Percentiles rank a stretch among this genome's conserved stretches.
Conservation (phyloP, 2,888 invertebrate species). For the Buathra laborator region DNA sequence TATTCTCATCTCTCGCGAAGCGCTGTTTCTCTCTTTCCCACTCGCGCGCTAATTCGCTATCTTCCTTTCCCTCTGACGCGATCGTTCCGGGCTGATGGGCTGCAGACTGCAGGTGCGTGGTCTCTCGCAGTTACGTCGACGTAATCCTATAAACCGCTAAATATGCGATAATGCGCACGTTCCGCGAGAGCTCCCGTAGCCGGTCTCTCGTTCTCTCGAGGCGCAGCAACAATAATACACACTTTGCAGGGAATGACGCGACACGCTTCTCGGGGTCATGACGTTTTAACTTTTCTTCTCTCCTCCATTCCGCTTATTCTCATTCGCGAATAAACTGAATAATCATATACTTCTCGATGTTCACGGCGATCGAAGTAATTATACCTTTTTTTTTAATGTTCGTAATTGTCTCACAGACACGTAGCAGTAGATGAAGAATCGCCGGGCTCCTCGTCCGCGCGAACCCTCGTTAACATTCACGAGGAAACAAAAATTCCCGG, state of each 20-base stretch:
- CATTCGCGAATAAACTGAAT: background rate
- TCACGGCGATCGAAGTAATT: background rate
- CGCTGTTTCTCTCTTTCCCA: background rate
- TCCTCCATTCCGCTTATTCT: background rate
- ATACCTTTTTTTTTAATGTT: background rate
- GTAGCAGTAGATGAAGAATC: conserved; percentile 86
- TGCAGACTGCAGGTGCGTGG: conserved; percentile 45
- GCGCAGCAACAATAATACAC: conserved; percentile 39
- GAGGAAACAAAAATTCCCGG: conserved; percentile 47
- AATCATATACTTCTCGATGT: background rate
- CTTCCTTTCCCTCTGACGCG: conserved; percentile 11
- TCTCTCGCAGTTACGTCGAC: conserved; percentile 47
- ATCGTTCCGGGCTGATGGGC: background rate
- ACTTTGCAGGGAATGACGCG: conserved; percentile 31
- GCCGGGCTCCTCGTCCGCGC: conserved; percentile 76
- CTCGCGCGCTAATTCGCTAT: background rate
- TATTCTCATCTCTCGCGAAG: conserved; percentile 27
- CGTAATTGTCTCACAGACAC: conserved; percentile 80
- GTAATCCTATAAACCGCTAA: conserved; percentile 37
- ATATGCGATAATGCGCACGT: conserved; percentile 42
- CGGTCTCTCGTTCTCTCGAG: background rate
- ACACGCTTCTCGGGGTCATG: background rate
- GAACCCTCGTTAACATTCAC: conserved; percentile 59
- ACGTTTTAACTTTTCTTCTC: background rate
- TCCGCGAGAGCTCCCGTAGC: conserved; percentile 2